Conservation (phyloP, 2,113 vertebrate species). For the Archocentrus centrarchus region DNA sequence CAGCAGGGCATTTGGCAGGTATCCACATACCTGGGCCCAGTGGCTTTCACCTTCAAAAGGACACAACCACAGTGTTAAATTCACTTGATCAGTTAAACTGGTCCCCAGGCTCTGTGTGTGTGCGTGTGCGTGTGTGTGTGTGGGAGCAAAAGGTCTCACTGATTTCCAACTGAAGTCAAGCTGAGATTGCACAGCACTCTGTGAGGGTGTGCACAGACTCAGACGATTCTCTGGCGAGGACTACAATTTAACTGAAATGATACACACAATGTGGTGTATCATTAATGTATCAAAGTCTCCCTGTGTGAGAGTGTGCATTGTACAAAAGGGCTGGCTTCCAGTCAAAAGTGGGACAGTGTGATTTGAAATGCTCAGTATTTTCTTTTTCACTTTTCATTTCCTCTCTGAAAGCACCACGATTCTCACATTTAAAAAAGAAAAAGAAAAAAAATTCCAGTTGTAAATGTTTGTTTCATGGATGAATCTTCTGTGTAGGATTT, state of each 20-base stretch:
- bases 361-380: neutral
- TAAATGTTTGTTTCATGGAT: neutral
- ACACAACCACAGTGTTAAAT: neutral
- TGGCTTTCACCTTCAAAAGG: constrained; percentile 25
- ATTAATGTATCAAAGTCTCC: neutral
- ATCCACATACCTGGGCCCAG: neutral
- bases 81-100: constrained; percentile 14
- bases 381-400: neutral
- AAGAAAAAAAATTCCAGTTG: neutral
- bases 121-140: neutral
- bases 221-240: neutral
- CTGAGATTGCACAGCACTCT: constrained; percentile 7
- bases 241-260: neutral
- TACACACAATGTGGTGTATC: constrained; percentile 1
- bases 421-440: neutral
- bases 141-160: neutral
- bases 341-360: neutral
- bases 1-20: neutral
- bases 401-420: neutral
- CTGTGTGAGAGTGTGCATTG: neutral
- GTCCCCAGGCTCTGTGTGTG: neutral
- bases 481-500: neutral
- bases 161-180: constrained; percentile 18
- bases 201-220: constrained; percentile 7
- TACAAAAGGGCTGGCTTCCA: neutral